Evolutionary conservation across 2,113 vertebrate genomes (phyloP).

Genomic region (Bambusicola thoracicus): DNA sequence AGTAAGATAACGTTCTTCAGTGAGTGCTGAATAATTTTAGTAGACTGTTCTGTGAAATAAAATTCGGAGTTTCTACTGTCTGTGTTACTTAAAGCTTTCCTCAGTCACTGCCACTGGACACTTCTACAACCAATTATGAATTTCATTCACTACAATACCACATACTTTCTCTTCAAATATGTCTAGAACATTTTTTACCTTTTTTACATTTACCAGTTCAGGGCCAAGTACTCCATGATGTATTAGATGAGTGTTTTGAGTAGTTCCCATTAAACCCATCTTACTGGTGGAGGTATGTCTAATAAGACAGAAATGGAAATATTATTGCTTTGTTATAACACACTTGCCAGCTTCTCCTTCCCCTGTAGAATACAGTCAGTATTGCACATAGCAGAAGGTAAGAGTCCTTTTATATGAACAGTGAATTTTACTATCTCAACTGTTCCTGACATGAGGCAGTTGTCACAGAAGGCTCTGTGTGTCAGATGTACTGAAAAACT

Average conservation of each 20-base stretch:
- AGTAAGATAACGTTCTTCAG: background rate
- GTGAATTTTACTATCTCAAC: accelerated
- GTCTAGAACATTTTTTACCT: background rate
- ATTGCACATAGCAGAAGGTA: background rate
- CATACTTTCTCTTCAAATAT: background rate
- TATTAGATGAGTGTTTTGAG: background rate
- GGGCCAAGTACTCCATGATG: background rate
- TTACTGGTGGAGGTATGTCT: background rate
- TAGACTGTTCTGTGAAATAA: background rate
- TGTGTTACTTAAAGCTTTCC: background rate
- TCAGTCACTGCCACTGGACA: background rate
- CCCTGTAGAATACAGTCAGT: background rate
- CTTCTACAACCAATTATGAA: background rate
- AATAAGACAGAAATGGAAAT: background rate
- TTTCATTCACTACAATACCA: conserved; percentile 24
- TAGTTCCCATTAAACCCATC: background rate
- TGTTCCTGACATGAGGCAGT: accelerated
- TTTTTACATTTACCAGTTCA: background rate
- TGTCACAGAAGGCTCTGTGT: background rate
- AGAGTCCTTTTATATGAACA: background rate
- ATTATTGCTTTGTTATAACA: background rate
- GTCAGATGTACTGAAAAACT: background rate
- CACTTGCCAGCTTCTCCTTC: background rate
- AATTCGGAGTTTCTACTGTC: background rate
- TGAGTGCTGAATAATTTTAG: background rate